phyloP scores from a whole-genome alignment of 2,797 vertebrate genomes.

The Discoglossus pictus region DNA sequence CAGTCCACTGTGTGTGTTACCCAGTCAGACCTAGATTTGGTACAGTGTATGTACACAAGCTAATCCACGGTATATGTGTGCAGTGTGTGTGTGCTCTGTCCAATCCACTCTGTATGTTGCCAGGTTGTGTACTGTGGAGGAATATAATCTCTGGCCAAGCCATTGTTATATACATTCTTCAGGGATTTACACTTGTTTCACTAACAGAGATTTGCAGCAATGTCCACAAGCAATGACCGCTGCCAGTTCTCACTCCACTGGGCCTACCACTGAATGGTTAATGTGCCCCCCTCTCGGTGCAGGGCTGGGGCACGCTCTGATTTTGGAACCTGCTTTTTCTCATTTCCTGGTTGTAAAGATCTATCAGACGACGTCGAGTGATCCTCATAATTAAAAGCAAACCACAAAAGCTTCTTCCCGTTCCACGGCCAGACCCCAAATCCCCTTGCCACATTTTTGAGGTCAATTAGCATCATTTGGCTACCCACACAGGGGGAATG shows the following conservation, averaged over 20 bases:
- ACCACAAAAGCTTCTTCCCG: conserved; percentile 44
- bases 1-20: too few relatives aligned
- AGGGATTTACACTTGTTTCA: too few relatives aligned
- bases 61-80: too few relatives aligned
- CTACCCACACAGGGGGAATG: conserved; percentile 28
- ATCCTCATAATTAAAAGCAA: conserved; percentile 45
- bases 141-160: conserved; percentile 17
- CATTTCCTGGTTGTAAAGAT: conserved; percentile 47
- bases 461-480: conserved; percentile 44
- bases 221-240: too few relatives aligned
- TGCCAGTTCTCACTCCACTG: neutral
- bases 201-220: too few relatives aligned
- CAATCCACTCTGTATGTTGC: conserved; percentile 2
- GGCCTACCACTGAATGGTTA: conserved; percentile 6
- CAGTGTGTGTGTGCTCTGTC: too few relatives aligned
- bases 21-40: too few relatives aligned
- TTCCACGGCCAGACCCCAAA: conserved; percentile 38
- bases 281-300: neutral
- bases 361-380: conserved; percentile 29
- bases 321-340: conserved; percentile 25
- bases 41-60: too few relatives aligned
- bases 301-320: conserved; percentile 5
- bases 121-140: conserved; percentile 25
- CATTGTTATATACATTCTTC: too few relatives aligned
- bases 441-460: conserved; percentile 47